A percentile compares a stretch with the other conserved stretches of the same genome.
Evolutionary conservation across 2,888 invertebrate genomes (phyloP).

Genomic region (Elysia crispata): DNA sequence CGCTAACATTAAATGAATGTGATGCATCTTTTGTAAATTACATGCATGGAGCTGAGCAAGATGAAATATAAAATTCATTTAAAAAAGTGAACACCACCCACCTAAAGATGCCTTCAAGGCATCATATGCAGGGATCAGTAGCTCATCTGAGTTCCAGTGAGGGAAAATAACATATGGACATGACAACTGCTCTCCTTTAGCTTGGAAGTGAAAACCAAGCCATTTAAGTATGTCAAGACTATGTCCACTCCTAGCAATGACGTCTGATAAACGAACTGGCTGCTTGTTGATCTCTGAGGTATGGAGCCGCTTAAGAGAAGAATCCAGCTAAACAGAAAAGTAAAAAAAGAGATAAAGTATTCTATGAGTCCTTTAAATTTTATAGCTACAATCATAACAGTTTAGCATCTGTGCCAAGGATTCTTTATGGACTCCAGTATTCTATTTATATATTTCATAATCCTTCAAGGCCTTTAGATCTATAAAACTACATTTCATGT

Average conservation of each 20-base stretch:
- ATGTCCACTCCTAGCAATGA: conserved; percentile 54
- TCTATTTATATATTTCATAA: no score
- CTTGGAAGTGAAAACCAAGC: conserved; percentile 74
- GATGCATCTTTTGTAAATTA: no score
- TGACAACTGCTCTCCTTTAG: conserved; percentile 59
- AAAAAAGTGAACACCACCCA: conserved; percentile 41
- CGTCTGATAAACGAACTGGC: conserved; percentile 60
- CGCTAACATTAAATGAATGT: no score
- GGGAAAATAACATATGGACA: conserved; percentile 73
- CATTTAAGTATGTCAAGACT: conserved; percentile 67
- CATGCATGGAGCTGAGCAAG: no score
- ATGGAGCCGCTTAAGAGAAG: conserved; percentile 71
- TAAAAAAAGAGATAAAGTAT: not conserved
- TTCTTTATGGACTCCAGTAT: no score
- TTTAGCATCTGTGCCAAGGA: not conserved
- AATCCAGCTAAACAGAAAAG: conserved; percentile 65
- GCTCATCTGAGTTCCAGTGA: conserved; percentile 72
- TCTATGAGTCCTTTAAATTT: no score
- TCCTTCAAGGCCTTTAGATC: no score
- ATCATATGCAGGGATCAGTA: conserved; percentile 71
- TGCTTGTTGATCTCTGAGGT: conserved; percentile 66
- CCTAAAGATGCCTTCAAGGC: conserved; percentile 66
- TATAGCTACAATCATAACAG: no score
- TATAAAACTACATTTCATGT: no score
- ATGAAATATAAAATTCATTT: no score